phyloP scores from a whole-genome alignment of 1,140 invertebrate species.

The Cotesia vestalis region DNA sequence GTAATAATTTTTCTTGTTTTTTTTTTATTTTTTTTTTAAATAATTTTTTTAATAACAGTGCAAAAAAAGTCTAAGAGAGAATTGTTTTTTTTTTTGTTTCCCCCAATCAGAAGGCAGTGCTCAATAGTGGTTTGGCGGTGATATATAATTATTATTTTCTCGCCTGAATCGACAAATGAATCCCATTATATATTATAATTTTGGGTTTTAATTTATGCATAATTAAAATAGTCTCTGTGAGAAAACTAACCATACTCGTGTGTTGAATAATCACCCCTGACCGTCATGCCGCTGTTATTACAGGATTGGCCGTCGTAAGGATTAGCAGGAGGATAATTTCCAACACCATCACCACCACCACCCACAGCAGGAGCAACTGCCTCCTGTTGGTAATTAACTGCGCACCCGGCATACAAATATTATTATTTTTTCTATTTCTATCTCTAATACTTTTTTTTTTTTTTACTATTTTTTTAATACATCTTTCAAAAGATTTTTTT shows the following conservation, averaged over 20 bases:
- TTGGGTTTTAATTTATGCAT: background rate
- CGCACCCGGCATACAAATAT: constrained; percentile 41
- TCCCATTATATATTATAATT: background rate
- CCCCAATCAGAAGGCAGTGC: constrained; percentile 49
- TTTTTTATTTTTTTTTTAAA: background rate
- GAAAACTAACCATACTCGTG: constrained; percentile 57
- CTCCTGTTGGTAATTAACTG: constrained; percentile 58
- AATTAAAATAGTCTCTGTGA: background rate
- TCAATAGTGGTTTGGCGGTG: constrained; percentile 36
- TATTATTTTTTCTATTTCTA: constrained; percentile 31
- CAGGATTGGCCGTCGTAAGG: constrained; percentile 55
- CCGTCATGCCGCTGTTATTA: constrained; percentile 52
- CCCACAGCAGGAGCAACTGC: constrained; percentile 48
- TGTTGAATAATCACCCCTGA: constrained; percentile 54
- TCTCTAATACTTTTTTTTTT: background rate
- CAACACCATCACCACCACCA: constrained; percentile 45
- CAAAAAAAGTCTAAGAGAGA: constrained; percentile 14
- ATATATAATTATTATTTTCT: constrained; percentile 33
- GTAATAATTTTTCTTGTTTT: background rate
- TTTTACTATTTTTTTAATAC: no score
- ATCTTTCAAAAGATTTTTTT: no score
- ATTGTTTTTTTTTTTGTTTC: constrained; percentile 8
- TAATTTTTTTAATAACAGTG: background rate
- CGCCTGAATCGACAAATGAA: constrained; percentile 13
- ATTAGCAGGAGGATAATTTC: constrained; percentile 49